Evolutionary conservation across 2,797 vertebrate genomes (phyloP), one percentile per base, ranked within the genome.

Genomic region (Pyrrhura leucotis): DNA sequence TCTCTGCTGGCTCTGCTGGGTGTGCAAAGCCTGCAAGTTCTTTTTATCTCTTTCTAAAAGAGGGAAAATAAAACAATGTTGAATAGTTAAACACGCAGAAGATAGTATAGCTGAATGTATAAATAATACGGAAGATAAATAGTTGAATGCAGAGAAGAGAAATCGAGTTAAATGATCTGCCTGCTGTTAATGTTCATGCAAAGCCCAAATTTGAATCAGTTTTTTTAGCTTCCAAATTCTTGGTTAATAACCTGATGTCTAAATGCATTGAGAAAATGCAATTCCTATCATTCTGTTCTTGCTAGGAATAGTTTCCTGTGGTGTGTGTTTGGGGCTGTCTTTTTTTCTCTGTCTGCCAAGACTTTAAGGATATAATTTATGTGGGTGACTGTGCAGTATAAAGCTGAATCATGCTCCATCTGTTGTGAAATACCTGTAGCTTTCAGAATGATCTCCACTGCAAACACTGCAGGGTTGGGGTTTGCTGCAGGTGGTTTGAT

Each of bases 1-100:
- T 88, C 73, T 90, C 68, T 93, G 51, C 71, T 14, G 0, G 9
- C 65, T 66, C 81, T 92, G 75, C 78, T 80, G 79, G 77, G 39
- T 75, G 79, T 83, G 53, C 84, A 96, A 83, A 91, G 68, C n/a
- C 88, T 90, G n/a, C 33, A 63, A 8, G 73, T 82, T 59, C 28
- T 83, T 87, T 61, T 31, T 63, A 5, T 48, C 25, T 48, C 80
- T 35, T 71, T 40, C 26, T 44, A 35, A 44, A 82, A 72, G 31
- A 73, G 6, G 21, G 59, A 75, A 89, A 88, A 78, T 56, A 88
- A 92, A 90, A 37, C 31, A 40, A 39, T 15, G 3, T 59, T 66
- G 45, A 87, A 71, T 67, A 76, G 37, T 65, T 74, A 65, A 65
- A 79, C 56, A 40, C 13, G 29, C 33, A 82, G 40, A 85, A 56